phyloP scores from a whole-genome alignment of 2,113 vertebrate species.

The Butorides virescens region DNA sequence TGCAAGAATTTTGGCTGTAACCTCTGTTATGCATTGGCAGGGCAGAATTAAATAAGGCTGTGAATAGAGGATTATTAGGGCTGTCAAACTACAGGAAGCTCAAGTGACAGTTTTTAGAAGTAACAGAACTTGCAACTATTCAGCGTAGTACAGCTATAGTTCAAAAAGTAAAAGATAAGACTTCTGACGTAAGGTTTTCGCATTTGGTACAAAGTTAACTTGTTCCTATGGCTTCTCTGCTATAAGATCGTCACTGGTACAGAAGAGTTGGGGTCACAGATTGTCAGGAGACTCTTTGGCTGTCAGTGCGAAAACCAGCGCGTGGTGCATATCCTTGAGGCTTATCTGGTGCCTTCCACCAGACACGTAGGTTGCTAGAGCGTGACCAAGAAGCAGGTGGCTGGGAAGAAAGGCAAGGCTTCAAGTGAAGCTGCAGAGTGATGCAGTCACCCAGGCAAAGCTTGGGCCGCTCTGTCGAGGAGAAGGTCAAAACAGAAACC shows the following conservation, averaged over 20 bases:
- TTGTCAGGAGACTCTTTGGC: constrained; percentile 57
- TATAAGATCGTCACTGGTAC: not conserved
- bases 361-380: not conserved
- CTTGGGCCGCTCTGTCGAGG: not conserved
- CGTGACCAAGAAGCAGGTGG: not conserved
- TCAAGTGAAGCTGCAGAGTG: not conserved
- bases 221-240: constrained; percentile 47
- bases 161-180: not conserved
- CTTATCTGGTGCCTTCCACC: not conserved
- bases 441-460: not conserved
- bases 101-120: not conserved
- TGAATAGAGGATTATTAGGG: not conserved
- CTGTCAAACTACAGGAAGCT: not conserved
- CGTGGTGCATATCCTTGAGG: not conserved
- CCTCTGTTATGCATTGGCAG: constrained; percentile 5
- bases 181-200: not conserved
- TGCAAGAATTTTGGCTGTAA: constrained; percentile 11
- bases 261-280: constrained; percentile 27
- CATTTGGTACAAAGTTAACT: not conserved
- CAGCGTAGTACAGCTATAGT: not conserved
- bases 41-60: not conserved
- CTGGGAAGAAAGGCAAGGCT: not conserved
- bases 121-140: not conserved
- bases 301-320: not conserved
- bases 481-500: not conserved